These are phyloP conservation scores for Ametastegia equiseti DNA, from an alignment of 2,888 invertebrate species.

Conservation along the genomic window DNA sequence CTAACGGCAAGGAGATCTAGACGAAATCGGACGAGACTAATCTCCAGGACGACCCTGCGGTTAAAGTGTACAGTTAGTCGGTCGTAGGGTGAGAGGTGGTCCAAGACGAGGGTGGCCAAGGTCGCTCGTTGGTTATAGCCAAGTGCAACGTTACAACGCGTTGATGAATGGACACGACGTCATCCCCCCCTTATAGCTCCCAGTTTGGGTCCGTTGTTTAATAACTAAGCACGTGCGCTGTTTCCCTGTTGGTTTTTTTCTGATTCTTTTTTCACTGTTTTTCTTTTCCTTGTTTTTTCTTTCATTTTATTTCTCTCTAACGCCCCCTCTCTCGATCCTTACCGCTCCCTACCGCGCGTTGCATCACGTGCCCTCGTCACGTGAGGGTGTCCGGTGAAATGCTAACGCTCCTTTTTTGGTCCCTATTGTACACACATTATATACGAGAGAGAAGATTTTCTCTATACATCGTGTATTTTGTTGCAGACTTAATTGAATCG, in stretches of 20 bases:
- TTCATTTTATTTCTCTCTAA: too few relatives aligned
- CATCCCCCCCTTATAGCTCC: conserved; percentile 31
- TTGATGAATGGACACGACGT: conserved; percentile 56
- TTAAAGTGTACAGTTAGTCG: conserved; percentile 52
- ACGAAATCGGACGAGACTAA: conserved; percentile 43
- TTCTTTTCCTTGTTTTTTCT: background rate
- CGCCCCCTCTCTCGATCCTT: too few relatives aligned
- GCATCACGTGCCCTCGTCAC: conserved; percentile 35
- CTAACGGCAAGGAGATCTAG: conserved; percentile 41
- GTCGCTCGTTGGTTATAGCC: conserved; percentile 52
- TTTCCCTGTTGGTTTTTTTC: background rate
- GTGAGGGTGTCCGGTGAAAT: conserved; percentile 29
- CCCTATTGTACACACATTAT: background rate
- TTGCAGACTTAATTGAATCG: too few relatives aligned
- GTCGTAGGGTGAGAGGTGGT: conserved; percentile 40
- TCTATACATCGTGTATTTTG: background rate
- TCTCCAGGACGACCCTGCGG: conserved; percentile 44
- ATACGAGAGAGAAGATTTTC: background rate
- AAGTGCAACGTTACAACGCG: conserved; percentile 38
- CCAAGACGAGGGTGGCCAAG: conserved; percentile 55
- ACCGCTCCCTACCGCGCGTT: conserved; percentile 25
- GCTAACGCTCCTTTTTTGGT: conserved; percentile 9
- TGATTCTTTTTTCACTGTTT: background rate
- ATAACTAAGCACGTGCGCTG: conserved; percentile 47
- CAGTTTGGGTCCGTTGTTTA: conserved; percentile 32